Evolutionary conservation across 2,113 vertebrate species (phyloP).

Genomic region (Clarias batrachus): DNA sequence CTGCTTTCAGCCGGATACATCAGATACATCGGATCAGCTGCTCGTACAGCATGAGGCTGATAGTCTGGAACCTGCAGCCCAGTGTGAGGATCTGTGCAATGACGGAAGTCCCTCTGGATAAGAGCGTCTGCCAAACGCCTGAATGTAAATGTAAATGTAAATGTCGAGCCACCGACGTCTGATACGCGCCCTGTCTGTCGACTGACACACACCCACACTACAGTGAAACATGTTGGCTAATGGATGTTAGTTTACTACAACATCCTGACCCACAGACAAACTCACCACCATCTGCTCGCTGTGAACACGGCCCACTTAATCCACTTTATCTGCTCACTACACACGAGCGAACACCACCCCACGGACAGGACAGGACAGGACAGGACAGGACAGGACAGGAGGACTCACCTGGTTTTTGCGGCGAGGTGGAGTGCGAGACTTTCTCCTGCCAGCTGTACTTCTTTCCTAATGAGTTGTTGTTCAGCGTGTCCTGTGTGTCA

Average conservation of each 20-base stretch:
- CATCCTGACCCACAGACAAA: not conserved
- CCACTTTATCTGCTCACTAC: too few species aligned
- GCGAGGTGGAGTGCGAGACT: constrained; percentile 89
- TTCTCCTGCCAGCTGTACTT: constrained; percentile 99
- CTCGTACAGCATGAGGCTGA: too few species aligned
- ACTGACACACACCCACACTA: not conserved
- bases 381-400: not conserved
- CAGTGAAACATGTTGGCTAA: not conserved
- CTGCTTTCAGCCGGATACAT: too few species aligned
- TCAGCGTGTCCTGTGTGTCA: constrained; percentile 87
- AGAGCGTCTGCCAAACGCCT: too few species aligned
- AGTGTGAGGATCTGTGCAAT: too few species aligned
- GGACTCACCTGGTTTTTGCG: constrained; percentile 89
- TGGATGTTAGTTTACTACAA: not conserved
- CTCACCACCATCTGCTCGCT: not conserved
- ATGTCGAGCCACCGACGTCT: not conserved
- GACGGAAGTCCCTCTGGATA: too few species aligned
- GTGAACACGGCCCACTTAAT: not conserved
- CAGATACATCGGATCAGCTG: too few species aligned
- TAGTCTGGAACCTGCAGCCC: too few species aligned
- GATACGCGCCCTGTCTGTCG: not conserved
- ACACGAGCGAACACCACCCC: not conserved
- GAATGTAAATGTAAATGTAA: too few species aligned
- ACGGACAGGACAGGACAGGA: not conserved
- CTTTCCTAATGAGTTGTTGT: constrained; percentile 97